phyloP scores from a whole-genome alignment of 1,140 invertebrate species.

The Cydia pomonella region DNA sequence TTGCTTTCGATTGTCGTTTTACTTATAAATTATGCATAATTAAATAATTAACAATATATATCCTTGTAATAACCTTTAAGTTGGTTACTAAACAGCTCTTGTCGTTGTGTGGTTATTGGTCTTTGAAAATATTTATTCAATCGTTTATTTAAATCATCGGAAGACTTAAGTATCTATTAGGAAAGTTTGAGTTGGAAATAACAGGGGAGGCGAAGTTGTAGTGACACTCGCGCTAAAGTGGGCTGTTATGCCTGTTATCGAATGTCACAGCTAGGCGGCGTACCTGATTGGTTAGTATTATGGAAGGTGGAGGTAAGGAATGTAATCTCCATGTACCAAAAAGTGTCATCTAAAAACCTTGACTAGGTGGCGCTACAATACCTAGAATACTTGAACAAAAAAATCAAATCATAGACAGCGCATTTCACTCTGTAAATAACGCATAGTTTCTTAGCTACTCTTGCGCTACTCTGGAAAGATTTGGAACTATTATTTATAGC shows the following conservation, averaged over 20 bases:
- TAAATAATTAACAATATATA: neutral
- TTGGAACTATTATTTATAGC: too few species aligned
- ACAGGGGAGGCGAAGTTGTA: slow-evolving; percentile 6
- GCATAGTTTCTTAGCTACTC: too few species aligned
- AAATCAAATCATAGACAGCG: too few species aligned
- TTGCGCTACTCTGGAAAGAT: too few species aligned
- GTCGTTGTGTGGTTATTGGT: neutral
- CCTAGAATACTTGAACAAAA: too few species aligned
- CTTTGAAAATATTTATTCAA: neutral
- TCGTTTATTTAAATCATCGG: neutral
- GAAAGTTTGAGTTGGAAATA: slow-evolving; percentile 12
- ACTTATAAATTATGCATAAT: slow-evolving; percentile 1
- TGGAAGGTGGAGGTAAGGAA: too few species aligned
- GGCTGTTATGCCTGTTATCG: slow-evolving; percentile 7
- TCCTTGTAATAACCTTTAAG: neutral
- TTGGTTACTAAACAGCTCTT: too few species aligned
- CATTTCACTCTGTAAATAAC: too few species aligned
- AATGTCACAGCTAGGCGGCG: neutral
- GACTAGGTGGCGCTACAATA: too few species aligned
- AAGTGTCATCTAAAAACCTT: too few species aligned
- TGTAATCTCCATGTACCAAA: too few species aligned
- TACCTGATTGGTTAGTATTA: neutral
- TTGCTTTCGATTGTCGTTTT: neutral
- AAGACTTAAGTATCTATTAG: neutral
- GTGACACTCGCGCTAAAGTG: neutral